Base-by-base conservation (phyloP, 2,797 vertebrate species). In the Mus spretus region DNA sequence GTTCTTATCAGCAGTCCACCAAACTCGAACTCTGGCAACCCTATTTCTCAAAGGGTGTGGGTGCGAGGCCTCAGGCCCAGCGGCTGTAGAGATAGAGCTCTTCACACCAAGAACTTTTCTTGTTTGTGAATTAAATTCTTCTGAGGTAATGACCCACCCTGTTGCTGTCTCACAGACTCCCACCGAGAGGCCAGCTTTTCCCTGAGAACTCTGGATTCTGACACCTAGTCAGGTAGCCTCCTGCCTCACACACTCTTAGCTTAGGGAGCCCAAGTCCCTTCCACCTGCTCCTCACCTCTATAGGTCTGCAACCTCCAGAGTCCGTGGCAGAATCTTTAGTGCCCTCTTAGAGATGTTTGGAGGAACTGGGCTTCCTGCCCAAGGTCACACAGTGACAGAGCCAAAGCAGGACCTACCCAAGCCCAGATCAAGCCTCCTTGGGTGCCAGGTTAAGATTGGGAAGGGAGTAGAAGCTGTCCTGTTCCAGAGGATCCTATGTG, bases 51-150 rank as follows among this genome's bases (percentile, higher is more conserved):
- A 40, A 84, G 15, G 37, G 26, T 59, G 75, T 82, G 34, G 11
- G 72, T 34, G 31, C 4, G 19, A 53, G 15, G 53, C 28, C 70
- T n/a, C 28, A 34, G 82, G 5, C 28, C 28, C n/a, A 28, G 15
- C 26, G 50, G 40, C 85, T 67, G 20, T 19, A 65, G 88, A 94
- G 78, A 67, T 13, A 94, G 78, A 67, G 10, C 24, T 55, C 24
- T 15, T 28, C 59, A 70, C 22, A 9, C 28, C 3, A 24, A 59
- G 44, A 84, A 61, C 20, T 88, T 77, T 87, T 74, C 87, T 65
- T 17, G 37, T 44, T 59, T 96, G 50, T 22, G 10, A 86, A 34
- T 53, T 83, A 61, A 92, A 92, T 87, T 40, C 72, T 57, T 82
- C 47, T 4, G 50, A 31, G 1, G 4, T 31, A 26, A 17, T n/a